These are phyloP conservation scores for Drosophila azteca DNA, from an alignment of 1,140 invertebrate species.

Conservation along the genomic window DNA sequence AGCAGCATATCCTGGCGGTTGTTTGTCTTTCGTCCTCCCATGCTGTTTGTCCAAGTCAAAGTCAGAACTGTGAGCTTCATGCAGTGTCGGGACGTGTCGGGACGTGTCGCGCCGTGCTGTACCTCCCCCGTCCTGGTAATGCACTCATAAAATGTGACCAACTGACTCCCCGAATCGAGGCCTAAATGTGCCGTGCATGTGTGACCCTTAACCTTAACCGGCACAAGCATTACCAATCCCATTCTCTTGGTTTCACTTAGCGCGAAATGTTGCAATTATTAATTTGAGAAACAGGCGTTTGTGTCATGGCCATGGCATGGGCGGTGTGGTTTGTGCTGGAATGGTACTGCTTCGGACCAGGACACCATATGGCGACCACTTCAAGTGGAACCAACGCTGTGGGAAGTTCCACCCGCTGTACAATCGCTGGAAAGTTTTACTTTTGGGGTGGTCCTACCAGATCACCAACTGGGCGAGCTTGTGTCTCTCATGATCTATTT, in stretches of 20 bases:
- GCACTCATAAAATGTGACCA: slow-evolving; percentile 54
- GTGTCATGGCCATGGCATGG: slow-evolving; percentile 22
- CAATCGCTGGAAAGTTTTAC: slow-evolving; percentile 16
- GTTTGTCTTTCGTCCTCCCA: slow-evolving; percentile 29
- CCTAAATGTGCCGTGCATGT: slow-evolving; percentile 61
- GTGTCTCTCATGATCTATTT: slow-evolving; percentile 18
- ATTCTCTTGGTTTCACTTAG: slow-evolving; percentile 46
- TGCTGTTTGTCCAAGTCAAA: slow-evolving; percentile 17
- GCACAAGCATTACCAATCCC: slow-evolving; percentile 1
- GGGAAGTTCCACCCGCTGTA: slow-evolving; percentile 57
- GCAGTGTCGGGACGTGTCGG: background rate
- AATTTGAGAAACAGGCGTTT: slow-evolving; percentile 63
- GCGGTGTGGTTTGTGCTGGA: slow-evolving; percentile 8
- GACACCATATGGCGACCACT: slow-evolving; percentile 42
- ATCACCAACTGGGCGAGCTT: slow-evolving; percentile 35
- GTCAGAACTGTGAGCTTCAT: slow-evolving; percentile 51
- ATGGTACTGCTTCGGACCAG: background rate
- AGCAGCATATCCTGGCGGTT: slow-evolving; percentile 2
- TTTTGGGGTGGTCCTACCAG: slow-evolving; percentile 31
- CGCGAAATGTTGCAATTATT: slow-evolving; percentile 78
- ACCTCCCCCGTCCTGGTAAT: slow-evolving; percentile 41
- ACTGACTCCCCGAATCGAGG: slow-evolving; percentile 51
- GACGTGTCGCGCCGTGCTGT: slow-evolving; percentile 41
- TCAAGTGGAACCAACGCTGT: slow-evolving; percentile 38
- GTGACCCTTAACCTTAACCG: slow-evolving; percentile 22